Percentiles rank a stretch among this genome's conserved stretches.
Conservation (phyloP, 37 sponge, comb jelly and placozoan species). For the Tethya wilhelma region DNA sequence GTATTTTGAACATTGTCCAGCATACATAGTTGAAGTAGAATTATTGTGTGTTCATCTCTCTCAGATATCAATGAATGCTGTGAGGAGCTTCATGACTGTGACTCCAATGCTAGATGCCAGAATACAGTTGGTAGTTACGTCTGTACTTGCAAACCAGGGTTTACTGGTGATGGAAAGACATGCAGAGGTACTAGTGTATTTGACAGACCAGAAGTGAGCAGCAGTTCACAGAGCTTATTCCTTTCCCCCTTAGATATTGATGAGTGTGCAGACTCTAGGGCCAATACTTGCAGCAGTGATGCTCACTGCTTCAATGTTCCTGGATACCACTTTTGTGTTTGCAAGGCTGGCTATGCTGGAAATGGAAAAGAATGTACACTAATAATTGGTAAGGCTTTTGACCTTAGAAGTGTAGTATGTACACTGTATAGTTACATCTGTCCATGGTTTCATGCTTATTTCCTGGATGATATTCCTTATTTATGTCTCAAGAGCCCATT, state of each 20-base stretch:
- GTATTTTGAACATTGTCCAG: no score
- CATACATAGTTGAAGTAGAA: no score
- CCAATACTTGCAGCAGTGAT: no score
- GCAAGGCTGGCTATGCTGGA: background rate
- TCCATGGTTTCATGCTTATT: no score
- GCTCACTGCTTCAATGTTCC: background rate
- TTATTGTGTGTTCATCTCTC: no score
- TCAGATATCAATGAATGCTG: background rate
- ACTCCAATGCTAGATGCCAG: constrained; percentile 1
- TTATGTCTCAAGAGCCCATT: no score
- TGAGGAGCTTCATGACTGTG: background rate
- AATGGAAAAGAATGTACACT: background rate
- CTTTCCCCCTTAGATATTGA: no score
- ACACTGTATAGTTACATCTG: no score
- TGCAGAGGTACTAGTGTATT: constrained; percentile 4
- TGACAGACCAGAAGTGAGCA: background rate
- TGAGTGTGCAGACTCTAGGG: no score
- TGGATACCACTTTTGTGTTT: background rate
- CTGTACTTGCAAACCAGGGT: constrained; percentile 15
- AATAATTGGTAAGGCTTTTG: background rate
- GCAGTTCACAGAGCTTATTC: no score
- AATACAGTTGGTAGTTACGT: background rate
- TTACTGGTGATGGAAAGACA: background rate
- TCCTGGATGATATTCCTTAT: no score
- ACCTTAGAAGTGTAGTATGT: no score